These are phyloP conservation scores for Diaprepes abbreviatus DNA, from an alignment of 2,888 invertebrate genomes.

Conservation along the genomic window DNA sequence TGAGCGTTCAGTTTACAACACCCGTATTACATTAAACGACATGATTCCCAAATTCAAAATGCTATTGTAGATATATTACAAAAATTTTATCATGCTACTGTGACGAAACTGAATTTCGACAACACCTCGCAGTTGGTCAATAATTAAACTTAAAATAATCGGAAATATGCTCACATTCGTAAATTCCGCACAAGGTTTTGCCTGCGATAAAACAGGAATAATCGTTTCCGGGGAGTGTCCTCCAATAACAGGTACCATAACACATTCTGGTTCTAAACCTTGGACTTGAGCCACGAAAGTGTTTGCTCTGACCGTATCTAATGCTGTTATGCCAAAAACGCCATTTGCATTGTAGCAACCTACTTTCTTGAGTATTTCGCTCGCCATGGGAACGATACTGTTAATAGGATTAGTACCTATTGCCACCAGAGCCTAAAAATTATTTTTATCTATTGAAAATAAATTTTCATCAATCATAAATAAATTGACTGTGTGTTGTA, in stretches of 20 bases:
- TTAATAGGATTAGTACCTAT: slow-evolving; percentile 73
- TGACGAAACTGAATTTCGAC: too few relatives aligned
- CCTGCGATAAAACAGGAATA: slow-evolving; percentile 83
- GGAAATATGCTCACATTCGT: slow-evolving; percentile 58
- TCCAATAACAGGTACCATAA: slow-evolving; percentile 82
- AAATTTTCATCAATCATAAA: too few relatives aligned
- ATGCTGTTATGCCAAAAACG: slow-evolving; percentile 81
- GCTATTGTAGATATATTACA: too few relatives aligned
- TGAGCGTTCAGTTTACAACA: too few relatives aligned
- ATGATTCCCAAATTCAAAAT: too few relatives aligned
- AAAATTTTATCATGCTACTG: too few relatives aligned
- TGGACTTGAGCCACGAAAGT: slow-evolving; percentile 79
- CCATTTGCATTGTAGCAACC: slow-evolving; percentile 75
- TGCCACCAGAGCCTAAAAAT: slow-evolving; percentile 67
- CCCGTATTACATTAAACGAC: too few relatives aligned
- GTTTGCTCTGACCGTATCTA: slow-evolving; percentile 82
- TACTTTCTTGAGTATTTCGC: slow-evolving; percentile 76
- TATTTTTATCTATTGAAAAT: too few relatives aligned
- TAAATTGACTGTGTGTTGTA: too few relatives aligned
- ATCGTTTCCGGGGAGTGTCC: slow-evolving; percentile 83
- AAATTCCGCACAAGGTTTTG: slow-evolving; percentile 68
- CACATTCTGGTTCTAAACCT: slow-evolving; percentile 74
- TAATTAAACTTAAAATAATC: too few relatives aligned
- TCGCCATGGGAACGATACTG: slow-evolving; percentile 78
- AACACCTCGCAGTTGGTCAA: too few relatives aligned